phyloP scores from a whole-genome alignment of 2,797 vertebrate genomes.

The Schizopygopsis malacanthus region DNA sequence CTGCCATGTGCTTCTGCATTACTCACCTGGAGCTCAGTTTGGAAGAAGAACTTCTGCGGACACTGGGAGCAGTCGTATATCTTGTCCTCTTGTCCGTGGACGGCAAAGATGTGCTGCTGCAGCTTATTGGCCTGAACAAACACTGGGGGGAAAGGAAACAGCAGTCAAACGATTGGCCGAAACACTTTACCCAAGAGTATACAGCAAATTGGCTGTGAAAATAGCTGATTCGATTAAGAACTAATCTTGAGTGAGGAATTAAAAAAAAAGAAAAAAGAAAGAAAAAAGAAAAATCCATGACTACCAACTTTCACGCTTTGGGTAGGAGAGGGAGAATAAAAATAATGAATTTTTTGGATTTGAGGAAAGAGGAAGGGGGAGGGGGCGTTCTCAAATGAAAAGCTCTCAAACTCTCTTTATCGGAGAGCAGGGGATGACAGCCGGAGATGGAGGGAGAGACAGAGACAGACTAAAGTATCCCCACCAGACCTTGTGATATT shows the following conservation, averaged over 20 bases:
- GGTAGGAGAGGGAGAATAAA: slow-evolving; percentile 30
- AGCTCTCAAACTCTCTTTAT: slow-evolving; percentile 47
- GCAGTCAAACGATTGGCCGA: slow-evolving; percentile 21
- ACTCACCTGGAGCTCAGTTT: slow-evolving; percentile 97
- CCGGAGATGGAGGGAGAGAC: slow-evolving; percentile 53
- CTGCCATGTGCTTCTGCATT: background rate
- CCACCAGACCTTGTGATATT: slow-evolving; percentile 78
- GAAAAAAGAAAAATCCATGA: slow-evolving; percentile 6
- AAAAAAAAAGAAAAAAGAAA: background rate
- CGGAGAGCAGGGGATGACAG: slow-evolving; percentile 54
- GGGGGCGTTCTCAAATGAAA: slow-evolving; percentile 39
- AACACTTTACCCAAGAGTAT: background rate
- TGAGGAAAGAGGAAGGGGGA: slow-evolving; percentile 36
- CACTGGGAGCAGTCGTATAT: slow-evolving; percentile 99
- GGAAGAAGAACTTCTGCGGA: slow-evolving; percentile 99
- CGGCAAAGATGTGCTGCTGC: slow-evolving; percentile 98
- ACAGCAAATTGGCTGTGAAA: background rate
- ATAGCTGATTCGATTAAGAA: slow-evolving; percentile 44
- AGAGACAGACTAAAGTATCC: slow-evolving; percentile 68
- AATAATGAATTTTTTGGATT: slow-evolving; percentile 36
- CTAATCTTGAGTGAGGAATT: slow-evolving; percentile 26
- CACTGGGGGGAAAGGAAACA: slow-evolving; percentile 72
- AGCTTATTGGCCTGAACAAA: slow-evolving; percentile 98
- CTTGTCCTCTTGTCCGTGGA: slow-evolving; percentile 97
- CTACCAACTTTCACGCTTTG: slow-evolving; percentile 28